Conservation (phyloP, 2,888 invertebrate species). For the Tupiocoris notatus region DNA sequence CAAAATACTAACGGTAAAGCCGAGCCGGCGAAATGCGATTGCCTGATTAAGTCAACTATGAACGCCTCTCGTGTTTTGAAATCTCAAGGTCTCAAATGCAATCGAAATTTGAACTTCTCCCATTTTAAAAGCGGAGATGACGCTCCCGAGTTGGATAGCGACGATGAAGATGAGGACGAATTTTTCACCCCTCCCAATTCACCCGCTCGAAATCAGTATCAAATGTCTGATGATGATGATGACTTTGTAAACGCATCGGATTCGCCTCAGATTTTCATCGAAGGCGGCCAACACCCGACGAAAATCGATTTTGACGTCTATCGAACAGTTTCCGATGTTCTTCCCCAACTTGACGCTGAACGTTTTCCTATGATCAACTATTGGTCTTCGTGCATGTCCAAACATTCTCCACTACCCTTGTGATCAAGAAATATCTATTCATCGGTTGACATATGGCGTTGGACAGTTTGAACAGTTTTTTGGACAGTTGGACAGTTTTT, state of each 20-base stretch:
- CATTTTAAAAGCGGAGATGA: neutral
- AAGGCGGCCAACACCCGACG: neutral
- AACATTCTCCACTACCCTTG: neutral
- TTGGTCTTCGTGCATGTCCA: constrained; percentile 19
- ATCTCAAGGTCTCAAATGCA: neutral
- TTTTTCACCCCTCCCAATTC: constrained; percentile 25
- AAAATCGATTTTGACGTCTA: constrained; percentile 28
- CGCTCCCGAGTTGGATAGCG: neutral
- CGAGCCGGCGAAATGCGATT: constrained; percentile 11
- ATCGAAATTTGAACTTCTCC: neutral
- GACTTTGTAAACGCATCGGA: constrained; percentile 7
- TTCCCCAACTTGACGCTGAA: constrained; percentile 9
- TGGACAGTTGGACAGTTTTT: too few relatives aligned
- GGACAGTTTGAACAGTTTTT: too few relatives aligned
- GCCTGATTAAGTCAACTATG: neutral
- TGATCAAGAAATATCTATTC: too few relatives aligned
- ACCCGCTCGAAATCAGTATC: neutral
- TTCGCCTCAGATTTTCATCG: constrained; percentile 14
- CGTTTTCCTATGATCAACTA: neutral
- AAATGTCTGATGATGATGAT: constrained; percentile 9
- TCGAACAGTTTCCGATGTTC: neutral
- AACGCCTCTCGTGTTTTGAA: constrained; percentile 8
- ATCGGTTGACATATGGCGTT: too few relatives aligned
- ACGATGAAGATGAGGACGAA: constrained; percentile 14
- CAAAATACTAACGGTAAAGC: neutral